Base-by-base conservation (phyloP, 1,140 invertebrate species). In the Neuroterus valhalla region DNA sequence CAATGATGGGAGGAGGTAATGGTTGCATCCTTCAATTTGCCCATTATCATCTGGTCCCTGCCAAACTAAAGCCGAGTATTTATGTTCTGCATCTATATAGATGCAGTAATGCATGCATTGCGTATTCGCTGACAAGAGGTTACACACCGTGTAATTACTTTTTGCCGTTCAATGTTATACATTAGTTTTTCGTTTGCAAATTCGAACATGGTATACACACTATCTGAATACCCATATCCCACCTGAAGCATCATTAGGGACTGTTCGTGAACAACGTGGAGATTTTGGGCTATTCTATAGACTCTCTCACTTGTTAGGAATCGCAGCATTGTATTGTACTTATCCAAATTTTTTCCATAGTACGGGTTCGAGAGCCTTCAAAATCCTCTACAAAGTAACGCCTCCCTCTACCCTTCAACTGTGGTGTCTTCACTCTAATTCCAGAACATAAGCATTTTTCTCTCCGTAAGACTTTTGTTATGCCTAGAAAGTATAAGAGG, bases 101-200 rank as follows among this genome's bases (percentile, higher is more conserved):
- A 81, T 80, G 83, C 83, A 77, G 85, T 87, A 88, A 88, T 87
- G 86, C 85, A 86, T 86, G 85, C 84, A 87, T 87, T 85, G 84
- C 84, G 80, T 82, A 82, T 85, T 81, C 81, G 78, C 79, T 81
- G 80, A 85, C 84, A 81, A 83, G 79, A 68, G 79, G 84, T 83
- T 86, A 81, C 81, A 77, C 80, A 82, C 79, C 86, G 84, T 86
- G 86, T 88, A 87, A 88, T 88, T 88, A 88, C 82, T 70, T 74
- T 77, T 75, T 81, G 70, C 75, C 85, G 84, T 86, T 86, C 85
- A 74, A 82, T 82, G 75, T 82, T 82, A 85, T 86, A 86, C 86
- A 86, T 87, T 87, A 87, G 86, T 86, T 86, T 86, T 87, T 86
- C 86, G 86, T 86, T 87, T 87, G 85, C 78, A 79, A 86, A 80